A percentile compares a stretch with the other conserved stretches of the same genome.
Evolutionary conservation across 2,113 vertebrate species (phyloP).

Genomic region (Heterochromis multidens): DNA sequence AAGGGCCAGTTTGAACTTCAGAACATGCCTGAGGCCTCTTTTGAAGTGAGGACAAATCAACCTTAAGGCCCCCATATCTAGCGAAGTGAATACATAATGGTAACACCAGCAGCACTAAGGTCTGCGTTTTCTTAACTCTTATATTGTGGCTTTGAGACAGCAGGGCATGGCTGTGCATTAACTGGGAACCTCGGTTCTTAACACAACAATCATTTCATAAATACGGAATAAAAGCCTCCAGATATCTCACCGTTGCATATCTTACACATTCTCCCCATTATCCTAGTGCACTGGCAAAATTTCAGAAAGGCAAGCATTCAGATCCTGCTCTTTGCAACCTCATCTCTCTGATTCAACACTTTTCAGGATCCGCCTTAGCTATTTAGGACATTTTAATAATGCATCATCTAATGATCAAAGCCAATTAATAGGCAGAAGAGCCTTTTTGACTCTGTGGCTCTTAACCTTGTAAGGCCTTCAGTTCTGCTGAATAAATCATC

Average conservation of each 20-base stretch:
- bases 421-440: conserved; percentile 68
- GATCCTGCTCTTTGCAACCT: conserved; percentile 6
- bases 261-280: neutral
- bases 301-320: conserved; percentile 25
- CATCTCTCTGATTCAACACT: conserved; percentile 44
- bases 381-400: conserved; percentile 67
- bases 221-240: neutral
- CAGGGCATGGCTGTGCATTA: neutral
- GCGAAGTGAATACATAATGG: neutral
- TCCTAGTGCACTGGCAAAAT: neutral
- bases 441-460: conserved; percentile 60
- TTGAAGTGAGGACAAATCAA: neutral
- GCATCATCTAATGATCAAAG: conserved; percentile 65
- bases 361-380: conserved; percentile 24
- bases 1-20: neutral
- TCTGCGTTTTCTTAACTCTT: neutral
- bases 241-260: neutral
- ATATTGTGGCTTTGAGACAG: neutral
- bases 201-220: neutral
- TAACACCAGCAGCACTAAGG: neutral
- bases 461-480: conserved; percentile 55
- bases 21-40: neutral
- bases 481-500: conserved; percentile 67
- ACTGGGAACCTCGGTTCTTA: neutral
- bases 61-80: neutral